Conservation (phyloP, 2,888 invertebrate genomes). For the Spisula solida region DNA sequence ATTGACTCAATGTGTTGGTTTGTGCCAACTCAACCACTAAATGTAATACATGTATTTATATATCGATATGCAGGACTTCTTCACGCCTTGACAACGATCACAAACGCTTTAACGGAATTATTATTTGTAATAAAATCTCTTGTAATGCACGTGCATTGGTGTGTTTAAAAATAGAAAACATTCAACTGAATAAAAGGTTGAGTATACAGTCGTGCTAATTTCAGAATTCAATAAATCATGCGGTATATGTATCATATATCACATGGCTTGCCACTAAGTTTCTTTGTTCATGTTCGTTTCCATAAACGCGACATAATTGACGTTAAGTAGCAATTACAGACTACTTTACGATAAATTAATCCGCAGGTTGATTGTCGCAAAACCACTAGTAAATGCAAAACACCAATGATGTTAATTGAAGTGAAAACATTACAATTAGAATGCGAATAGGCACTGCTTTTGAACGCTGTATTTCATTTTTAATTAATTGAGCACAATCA, state of each 20-base stretch:
- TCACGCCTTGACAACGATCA: too few relatives aligned
- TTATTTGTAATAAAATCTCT: too few relatives aligned
- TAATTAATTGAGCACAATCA: conserved; percentile 22
- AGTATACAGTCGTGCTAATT: not conserved
- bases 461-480: conserved; percentile 18
- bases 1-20: too few relatives aligned
- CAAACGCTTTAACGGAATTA: too few relatives aligned
- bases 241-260: not conserved
- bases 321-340: conserved; percentile 12
- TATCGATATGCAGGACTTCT: too few relatives aligned
- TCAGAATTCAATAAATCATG: not conserved
- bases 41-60: too few relatives aligned
- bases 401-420: conserved; percentile 5
- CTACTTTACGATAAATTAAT: conserved; percentile 18
- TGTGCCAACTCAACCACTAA: too few relatives aligned
- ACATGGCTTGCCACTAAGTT: not conserved
- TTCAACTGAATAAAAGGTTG: too few relatives aligned
- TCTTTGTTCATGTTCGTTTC: not conserved
- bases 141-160: too few relatives aligned
- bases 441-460: not conserved
- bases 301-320: conserved; percentile 6
- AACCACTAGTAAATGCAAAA: not conserved
- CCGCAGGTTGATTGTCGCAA: conserved; percentile 3
- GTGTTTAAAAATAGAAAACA: too few relatives aligned
- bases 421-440: conserved; percentile 17